Evolutionary conservation across 53 echinoderm and acorn worm genomes (phyloP).

Genomic region (Luidia sarsii): DNA sequence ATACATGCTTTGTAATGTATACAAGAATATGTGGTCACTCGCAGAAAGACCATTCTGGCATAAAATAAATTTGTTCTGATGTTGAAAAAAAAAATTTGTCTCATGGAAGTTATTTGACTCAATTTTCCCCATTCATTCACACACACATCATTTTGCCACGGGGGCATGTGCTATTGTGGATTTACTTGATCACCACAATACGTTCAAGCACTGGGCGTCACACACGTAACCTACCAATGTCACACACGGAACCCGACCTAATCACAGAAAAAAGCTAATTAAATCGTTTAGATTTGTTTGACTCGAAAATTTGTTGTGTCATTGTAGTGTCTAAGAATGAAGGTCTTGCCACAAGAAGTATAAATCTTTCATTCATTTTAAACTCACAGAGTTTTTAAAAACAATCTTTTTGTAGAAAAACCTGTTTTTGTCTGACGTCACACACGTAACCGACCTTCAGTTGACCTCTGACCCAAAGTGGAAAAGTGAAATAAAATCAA

Average conservation of each 20-base stretch:
- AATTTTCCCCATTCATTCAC: neutral
- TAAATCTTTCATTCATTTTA: neutral
- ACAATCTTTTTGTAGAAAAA: conserved; percentile 1
- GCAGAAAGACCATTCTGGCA: no score
- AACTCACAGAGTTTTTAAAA: conserved; percentile 17
- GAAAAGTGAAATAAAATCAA: neutral
- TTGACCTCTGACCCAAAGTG: conserved; percentile 3
- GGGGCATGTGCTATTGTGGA: no score
- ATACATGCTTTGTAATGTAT: no score
- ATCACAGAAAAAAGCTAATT: conserved; percentile 8
- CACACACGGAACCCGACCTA: conserved; percentile 14
- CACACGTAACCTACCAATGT: neutral
- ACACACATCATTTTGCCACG: no score
- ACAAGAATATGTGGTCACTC: no score
- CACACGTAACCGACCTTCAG: neutral
- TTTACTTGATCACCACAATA: neutral
- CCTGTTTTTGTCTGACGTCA: conserved; percentile 12
- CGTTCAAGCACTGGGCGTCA: conserved; percentile 2
- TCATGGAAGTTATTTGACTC: neutral
- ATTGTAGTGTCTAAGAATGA: neutral
- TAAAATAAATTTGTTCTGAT: no score
- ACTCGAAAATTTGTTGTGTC: neutral
- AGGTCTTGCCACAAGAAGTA: conserved; percentile 1
- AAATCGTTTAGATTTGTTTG: neutral
- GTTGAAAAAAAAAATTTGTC: neutral